phyloP scores from a whole-genome alignment of 2,888 invertebrate genomes.

The Eristalis pertinax region DNA sequence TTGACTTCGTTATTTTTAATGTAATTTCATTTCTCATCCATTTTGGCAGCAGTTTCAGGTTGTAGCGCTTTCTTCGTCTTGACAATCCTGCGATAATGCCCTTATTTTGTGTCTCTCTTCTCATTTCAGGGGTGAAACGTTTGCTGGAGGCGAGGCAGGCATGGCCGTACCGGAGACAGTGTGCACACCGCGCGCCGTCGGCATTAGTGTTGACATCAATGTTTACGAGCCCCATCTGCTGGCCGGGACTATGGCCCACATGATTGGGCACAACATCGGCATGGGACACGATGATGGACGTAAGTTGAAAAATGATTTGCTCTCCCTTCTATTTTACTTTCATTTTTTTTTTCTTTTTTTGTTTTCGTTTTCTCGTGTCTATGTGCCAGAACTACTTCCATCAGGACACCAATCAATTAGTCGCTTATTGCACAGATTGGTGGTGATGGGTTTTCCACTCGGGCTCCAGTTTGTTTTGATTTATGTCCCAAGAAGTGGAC shows the following conservation, averaged over 20 bases:
- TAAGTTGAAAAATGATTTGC: slow-evolving; percentile 80
- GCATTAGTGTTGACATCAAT: slow-evolving; percentile 96
- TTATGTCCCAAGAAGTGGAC: slow-evolving; percentile 38
- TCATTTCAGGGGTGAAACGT: slow-evolving; percentile 88
- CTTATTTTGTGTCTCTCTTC: slow-evolving; percentile 6
- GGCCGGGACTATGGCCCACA: slow-evolving; percentile 98
- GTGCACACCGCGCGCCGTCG: slow-evolving; percentile 95
- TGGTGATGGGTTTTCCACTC: slow-evolving; percentile 18
- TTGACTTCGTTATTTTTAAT: slow-evolving; percentile 18
- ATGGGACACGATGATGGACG: slow-evolving; percentile 97
- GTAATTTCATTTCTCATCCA: slow-evolving; percentile 16
- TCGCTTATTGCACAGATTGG: slow-evolving; percentile 52
- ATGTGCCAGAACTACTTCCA: not conserved
- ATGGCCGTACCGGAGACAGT: slow-evolving; percentile 96
- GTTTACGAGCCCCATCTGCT: slow-evolving; percentile 96
- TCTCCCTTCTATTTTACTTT: not conserved
- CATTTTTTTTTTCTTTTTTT: not conserved
- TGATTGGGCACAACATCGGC: slow-evolving; percentile 99
- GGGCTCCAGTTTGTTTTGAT: slow-evolving; percentile 27
- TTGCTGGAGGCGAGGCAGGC: slow-evolving; percentile 94
- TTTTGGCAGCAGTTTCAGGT: slow-evolving; percentile 2
- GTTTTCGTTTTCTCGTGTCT: not conserved
- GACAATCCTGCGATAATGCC: slow-evolving; percentile 30
- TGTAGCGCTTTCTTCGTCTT: not conserved
- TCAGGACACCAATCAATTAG: slow-evolving; percentile 66